Base-by-base conservation (phyloP, 2,888 invertebrate species). In the Glyphotaelius pellucidus region DNA sequence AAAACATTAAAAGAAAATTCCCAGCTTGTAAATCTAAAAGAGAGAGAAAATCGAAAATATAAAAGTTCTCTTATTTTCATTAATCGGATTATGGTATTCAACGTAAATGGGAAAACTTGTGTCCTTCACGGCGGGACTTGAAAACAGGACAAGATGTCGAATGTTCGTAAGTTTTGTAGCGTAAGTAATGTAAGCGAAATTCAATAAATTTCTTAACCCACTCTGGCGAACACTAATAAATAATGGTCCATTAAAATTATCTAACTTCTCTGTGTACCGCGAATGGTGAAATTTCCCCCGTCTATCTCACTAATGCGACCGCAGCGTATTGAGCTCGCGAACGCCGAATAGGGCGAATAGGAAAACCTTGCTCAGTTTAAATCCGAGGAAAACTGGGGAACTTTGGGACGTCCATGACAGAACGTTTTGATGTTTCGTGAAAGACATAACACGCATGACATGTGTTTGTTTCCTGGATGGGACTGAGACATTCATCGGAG, bases 281-380 rank as follows among this genome's bases (percentile, higher is more conserved):
- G 67, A 67, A 67, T 83, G 25, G 47, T 42, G 47, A 42, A 86
- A 86, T 86, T 86, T 47, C 2, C 38, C 19, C n/a, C 85, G 86
- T 38, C 83, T 38, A 83, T 83, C 19, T 83, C 83, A 42, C 86
- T 86, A 86, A 86, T 86, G 47, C 86, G 86, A 86, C 86, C 86
- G 86, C 86, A 42, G 86, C 86, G 86, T 86, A 86, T 86, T 47
- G 86, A 86, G 86, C 30, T 86, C 30, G 86, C 30, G n/a, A 86
- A n/a, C 31, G 38, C 67, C 67, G 67, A 67, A n/a, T 67, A 25
- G 67, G 67, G 25, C 19, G 25, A 19, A 19, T 25, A n/a, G 25
- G 9, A 67, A 67, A 67, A 25, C 67, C 25, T n/a, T 7, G 47
- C 47, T 25, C 25, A 9, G 67, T 67, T 67, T 67, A 67, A 67